These are phyloP conservation scores for Tricholaema leucomelas DNA, from an alignment of 2,113 vertebrate genomes.

Conservation along the genomic window DNA sequence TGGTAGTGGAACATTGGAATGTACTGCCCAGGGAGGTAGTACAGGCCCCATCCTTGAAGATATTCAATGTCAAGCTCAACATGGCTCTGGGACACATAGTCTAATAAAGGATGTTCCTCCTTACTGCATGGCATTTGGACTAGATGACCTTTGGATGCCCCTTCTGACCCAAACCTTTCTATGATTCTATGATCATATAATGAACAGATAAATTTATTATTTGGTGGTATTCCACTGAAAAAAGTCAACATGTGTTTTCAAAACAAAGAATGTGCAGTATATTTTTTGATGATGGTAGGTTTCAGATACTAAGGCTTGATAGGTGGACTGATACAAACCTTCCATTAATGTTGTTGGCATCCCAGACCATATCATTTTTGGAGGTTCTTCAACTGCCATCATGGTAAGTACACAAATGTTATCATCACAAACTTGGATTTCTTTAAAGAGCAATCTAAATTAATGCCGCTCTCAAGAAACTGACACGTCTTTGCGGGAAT, in stretches of 20 bases:
- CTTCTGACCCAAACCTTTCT: too few species aligned
- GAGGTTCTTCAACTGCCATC: background rate
- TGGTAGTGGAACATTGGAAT: too few species aligned
- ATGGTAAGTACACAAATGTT: background rate
- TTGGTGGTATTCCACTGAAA: background rate
- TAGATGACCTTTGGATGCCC: too few species aligned
- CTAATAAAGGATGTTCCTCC: too few species aligned
- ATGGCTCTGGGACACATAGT: too few species aligned
- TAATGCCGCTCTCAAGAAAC: background rate
- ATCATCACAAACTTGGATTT: background rate
- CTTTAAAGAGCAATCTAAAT: background rate
- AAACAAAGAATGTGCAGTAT: background rate
- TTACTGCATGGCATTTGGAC: too few species aligned
- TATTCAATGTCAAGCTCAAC: too few species aligned
- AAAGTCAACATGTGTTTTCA: background rate
- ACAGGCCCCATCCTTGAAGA: too few species aligned
- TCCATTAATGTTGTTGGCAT: background rate
- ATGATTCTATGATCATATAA: background rate
- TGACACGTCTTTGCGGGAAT: background rate
- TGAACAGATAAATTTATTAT: accelerated
- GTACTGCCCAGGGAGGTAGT: too few species aligned
- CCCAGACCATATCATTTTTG: background rate
- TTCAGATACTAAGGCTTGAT: background rate
- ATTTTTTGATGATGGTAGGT: background rate
- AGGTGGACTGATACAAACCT: background rate